Evolutionary conservation across 1,140 invertebrate genomes (phyloP), one percentile per base, ranked within the genome.

Genomic region (Calliopsis andreniformis): DNA sequence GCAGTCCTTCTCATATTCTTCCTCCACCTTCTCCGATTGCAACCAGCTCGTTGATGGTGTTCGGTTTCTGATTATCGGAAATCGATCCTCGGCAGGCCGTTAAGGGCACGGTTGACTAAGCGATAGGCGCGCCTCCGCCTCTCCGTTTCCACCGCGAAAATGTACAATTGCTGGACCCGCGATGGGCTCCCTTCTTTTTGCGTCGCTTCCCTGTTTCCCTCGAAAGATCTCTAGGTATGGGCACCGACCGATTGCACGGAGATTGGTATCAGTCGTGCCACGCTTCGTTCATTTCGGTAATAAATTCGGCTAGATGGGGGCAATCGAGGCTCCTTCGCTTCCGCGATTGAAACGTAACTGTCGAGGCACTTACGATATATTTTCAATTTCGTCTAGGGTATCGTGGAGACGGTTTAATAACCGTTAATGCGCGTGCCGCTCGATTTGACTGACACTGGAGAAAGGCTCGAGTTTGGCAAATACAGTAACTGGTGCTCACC

Each of bases 21-120:
- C 75, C 42, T 84, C 68, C 64, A 75, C 68, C 78, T 51, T 66
- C 70, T 72, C 56, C 58, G 72, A 78, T 84, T 76, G 70, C 82
- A 80, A 64, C 70, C 67, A 30, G 64, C 79, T 81, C 82, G 83
- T 79, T 66, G 83, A 61, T 75, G 83, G 83, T 85, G 83, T 85
- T 82, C 76, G 79, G 79, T 85, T 85, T 85, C 83, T 86, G 85
- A 87, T 87, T 87, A 87, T 87, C 77, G 85, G 73, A 86, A 87
- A 87, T 87, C 85, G 85, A 87, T 86, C 77, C 79, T 63, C 30
- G 64, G 71, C 78, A 76, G 80, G 76, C 81, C 73, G 82, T 81
- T 84, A 82, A 81, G 70, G 62, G 64, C 64, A 78, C 39, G 75
- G 69, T 84, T 67, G 82, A 77, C 80, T 81, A 82, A 82, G 79